phyloP scores from a whole-genome alignment of 1,140 invertebrate species.

The Trichomalopsis sarcophagae region DNA sequence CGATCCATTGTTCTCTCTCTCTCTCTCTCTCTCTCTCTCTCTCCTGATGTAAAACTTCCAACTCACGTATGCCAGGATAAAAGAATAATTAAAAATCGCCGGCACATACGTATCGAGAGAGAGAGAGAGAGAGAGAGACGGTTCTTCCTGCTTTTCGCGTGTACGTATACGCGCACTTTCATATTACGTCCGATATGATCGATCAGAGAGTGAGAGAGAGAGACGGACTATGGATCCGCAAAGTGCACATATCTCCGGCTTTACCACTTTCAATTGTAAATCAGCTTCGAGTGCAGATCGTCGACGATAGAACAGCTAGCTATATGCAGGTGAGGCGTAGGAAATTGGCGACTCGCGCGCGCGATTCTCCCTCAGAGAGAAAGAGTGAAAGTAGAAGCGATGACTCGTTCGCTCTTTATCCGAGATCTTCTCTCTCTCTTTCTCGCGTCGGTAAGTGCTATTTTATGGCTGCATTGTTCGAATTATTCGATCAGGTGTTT shows the following conservation, averaged over 20 bases:
- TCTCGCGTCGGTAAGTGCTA: neutral
- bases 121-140: too few relatives aligned
- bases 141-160: neutral
- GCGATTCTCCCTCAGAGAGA: slow-evolving; percentile 29
- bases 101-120: too few relatives aligned
- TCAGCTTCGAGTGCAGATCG: slow-evolving; percentile 15
- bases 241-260: slow-evolving; percentile 1
- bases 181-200: slow-evolving; percentile 24
- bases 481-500: slow-evolving; percentile 20
- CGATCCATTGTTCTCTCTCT: neutral
- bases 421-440: slow-evolving; percentile 4
- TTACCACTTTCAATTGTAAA: slow-evolving; percentile 45
- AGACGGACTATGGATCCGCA: neutral
- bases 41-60: neutral
- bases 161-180: slow-evolving; percentile 12
- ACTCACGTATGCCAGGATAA: neutral
- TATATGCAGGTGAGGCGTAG: neutral
- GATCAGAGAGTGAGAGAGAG: neutral
- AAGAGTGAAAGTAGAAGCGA: slow-evolving; percentile 3
- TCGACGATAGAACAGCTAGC: neutral
- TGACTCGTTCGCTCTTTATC: slow-evolving; percentile 15
- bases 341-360: slow-evolving; percentile 30
- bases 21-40: too few relatives aligned
- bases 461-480: slow-evolving; percentile 45
- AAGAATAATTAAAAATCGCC: neutral